These are phyloP conservation scores for Philonicus albiceps DNA, from an alignment of 2,888 invertebrate species.

Conservation along the genomic window DNA sequence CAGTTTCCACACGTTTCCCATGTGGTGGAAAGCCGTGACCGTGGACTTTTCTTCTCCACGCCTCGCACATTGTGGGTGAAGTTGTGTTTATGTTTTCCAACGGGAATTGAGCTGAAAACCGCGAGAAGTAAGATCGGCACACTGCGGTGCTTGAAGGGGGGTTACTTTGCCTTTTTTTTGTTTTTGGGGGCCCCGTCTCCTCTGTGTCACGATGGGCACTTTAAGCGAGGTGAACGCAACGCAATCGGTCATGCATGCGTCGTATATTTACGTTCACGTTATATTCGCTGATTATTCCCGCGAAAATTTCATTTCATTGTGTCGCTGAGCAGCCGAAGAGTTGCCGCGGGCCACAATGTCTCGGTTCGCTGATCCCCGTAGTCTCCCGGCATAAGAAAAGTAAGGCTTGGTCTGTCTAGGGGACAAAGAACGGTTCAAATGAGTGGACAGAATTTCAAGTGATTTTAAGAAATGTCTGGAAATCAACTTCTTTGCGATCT, in stretches of 20 bases:
- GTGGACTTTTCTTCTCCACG: background rate
- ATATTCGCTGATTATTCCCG: constrained; percentile 35
- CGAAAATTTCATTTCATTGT: constrained; percentile 32
- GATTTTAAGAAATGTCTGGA: background rate
- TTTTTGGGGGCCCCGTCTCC: background rate
- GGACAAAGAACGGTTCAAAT: constrained; percentile 29
- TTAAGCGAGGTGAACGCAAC: constrained; percentile 23
- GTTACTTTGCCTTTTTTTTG: too few species aligned
- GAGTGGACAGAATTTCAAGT: constrained; percentile 29
- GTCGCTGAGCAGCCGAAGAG: background rate
- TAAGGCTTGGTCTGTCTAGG: constrained; percentile 5
- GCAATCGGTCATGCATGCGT: constrained; percentile 35
- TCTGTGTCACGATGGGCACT: constrained; percentile 28
- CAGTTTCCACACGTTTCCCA: constrained; percentile 17
- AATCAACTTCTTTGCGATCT: background rate
- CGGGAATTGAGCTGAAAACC: constrained; percentile 10
- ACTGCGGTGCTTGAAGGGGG: background rate
- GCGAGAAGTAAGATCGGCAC: background rate
- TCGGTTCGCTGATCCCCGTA: constrained; percentile 23
- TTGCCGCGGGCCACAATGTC: constrained; percentile 21
- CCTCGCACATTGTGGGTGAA: background rate
- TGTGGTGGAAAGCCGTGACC: background rate
- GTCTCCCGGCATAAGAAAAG: background rate
- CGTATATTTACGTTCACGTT: constrained; percentile 33
- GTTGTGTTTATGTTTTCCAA: background rate